Evolutionary conservation across 30 jellyfish, hydroid and myxozoan species (phyloP), one percentile per base, ranked within the genome.

Genomic region (Haliclystus octoradiatus): DNA sequence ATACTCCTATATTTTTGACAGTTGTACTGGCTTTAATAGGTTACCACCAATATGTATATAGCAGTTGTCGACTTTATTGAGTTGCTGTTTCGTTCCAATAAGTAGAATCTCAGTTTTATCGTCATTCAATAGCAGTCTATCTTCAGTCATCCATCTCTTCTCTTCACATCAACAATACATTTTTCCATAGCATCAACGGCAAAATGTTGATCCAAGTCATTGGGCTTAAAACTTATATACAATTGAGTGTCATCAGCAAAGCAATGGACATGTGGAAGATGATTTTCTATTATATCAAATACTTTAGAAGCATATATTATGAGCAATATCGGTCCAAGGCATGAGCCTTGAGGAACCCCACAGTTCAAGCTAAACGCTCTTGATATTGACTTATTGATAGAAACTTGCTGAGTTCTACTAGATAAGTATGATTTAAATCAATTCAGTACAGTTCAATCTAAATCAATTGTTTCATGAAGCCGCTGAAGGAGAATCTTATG

Each of bases 271-370:
- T 35, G 19, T 15, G 26, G 24, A 26, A 64, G 50, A 26, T 60
- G 26, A 22, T 47, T 35, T 33, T 74, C 12, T 31, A 62, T 74
- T 34, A 74, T 63, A 2, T 63, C 70, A 28, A 66, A 66, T 74
- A 63, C 35, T 26, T 74, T 67, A 22, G 66, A 51, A 34, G 73
- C 50, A 69, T 63, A 62, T 32, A 64, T 49, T 13, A 64, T 74
- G 31, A 47, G 65, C 47, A 63, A 4, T 51, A 75, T 63, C 2
- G 79, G 72, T 32, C 81, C 76, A 31, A 72, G 77, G 49, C 27
- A 52, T 33, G 83, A 32, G 53, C 79, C 79, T 62, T 72, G 83
- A 31, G 85, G 78, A 50, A 74, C 88, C n/a, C 88, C 82, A 50
- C 74, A 76, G 66, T 71, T 28, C 49, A 76, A 68, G 23, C 68